A percentile compares a stretch with the other conserved stretches of the same genome.
Evolutionary conservation across 2,113 vertebrate genomes (phyloP).

Genomic region (Microcebus griseorufus): DNA sequence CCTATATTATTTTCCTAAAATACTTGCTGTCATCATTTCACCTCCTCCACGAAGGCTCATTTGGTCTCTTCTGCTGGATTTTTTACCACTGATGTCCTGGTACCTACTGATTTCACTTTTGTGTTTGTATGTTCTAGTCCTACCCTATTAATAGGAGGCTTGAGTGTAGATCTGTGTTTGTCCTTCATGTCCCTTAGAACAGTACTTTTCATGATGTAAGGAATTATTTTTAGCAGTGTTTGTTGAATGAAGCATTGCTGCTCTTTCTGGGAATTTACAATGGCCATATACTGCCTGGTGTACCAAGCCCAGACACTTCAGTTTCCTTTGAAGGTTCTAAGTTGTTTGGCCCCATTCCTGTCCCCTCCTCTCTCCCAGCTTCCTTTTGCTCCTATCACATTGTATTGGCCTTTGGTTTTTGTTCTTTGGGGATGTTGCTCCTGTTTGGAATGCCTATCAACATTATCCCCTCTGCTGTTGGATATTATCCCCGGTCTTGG

Average conservation of each 20-base stretch:
- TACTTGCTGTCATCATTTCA: not conserved
- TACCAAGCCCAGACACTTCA: not conserved
- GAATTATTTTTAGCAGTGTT: not conserved
- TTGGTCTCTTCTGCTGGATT: not conserved
- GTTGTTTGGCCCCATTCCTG: not conserved
- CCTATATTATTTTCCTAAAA: not conserved
- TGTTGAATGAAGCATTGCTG: not conserved
- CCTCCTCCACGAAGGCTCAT: not conserved
- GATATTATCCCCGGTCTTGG: not conserved
- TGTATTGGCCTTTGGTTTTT: not conserved
- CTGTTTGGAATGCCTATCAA: not conserved
- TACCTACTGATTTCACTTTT: not conserved
- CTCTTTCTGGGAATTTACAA: not conserved
- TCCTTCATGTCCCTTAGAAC: not conserved
- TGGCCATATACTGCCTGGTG: not conserved
- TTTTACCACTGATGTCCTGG: not conserved
- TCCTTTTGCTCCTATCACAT: not conserved
- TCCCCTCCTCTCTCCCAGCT: accelerated
- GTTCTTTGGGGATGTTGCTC: not conserved
- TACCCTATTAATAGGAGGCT: not conserved
- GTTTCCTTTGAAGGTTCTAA: not conserved
- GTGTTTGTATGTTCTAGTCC: not conserved
- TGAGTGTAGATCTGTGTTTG: not conserved
- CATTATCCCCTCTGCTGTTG: not conserved
- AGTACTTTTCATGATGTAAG: not conserved